Percentiles rank a stretch among this genome's conserved stretches.
phyloP scores from a whole-genome alignment of 2,797 vertebrate species.

The Betta splendens region DNA sequence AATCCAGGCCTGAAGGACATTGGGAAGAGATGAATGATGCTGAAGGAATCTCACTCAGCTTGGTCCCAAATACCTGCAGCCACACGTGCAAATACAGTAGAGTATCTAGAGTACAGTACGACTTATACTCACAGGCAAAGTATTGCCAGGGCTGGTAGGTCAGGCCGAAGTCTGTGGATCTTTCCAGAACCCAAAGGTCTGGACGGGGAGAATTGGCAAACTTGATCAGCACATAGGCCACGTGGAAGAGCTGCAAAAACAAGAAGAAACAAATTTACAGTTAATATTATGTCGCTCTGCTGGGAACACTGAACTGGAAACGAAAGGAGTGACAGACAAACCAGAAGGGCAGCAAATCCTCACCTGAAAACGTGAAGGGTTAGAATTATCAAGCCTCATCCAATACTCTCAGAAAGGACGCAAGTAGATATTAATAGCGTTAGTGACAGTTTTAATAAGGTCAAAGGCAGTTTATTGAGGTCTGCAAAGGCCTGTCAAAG shows the following conservation, averaged over 20 bases:
- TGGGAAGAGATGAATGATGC: conserved; percentile 32
- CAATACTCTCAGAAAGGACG: too few species aligned
- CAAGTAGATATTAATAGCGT: too few species aligned
- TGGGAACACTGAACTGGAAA: neutral
- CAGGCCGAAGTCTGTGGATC: conserved; percentile 89
- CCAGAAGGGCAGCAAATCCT: too few species aligned
- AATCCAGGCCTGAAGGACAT: conserved; percentile 9
- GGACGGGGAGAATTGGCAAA: conserved; percentile 97
- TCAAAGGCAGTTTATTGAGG: too few species aligned
- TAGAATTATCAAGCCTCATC: too few species aligned
- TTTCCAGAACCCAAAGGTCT: conserved; percentile 96
- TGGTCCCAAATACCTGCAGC: conserved; percentile 18
- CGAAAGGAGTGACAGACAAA: neutral
- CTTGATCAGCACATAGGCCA: conserved; percentile 95
- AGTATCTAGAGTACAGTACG: neutral
- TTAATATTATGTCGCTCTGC: neutral
- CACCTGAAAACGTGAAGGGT: too few species aligned
- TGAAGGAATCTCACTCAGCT: conserved; percentile 37
- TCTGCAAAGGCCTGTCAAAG: neutral
- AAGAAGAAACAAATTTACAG: neutral
- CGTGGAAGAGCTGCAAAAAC: conserved; percentile 90
- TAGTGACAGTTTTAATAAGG: too few species aligned
- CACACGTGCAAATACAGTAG: neutral
- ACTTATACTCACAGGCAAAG: conserved; percentile 92
- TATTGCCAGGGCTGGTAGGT: conserved; percentile 96